Conservation (phyloP, 2,113 vertebrate genomes). For the Oncorhynchus mykiss region DNA sequence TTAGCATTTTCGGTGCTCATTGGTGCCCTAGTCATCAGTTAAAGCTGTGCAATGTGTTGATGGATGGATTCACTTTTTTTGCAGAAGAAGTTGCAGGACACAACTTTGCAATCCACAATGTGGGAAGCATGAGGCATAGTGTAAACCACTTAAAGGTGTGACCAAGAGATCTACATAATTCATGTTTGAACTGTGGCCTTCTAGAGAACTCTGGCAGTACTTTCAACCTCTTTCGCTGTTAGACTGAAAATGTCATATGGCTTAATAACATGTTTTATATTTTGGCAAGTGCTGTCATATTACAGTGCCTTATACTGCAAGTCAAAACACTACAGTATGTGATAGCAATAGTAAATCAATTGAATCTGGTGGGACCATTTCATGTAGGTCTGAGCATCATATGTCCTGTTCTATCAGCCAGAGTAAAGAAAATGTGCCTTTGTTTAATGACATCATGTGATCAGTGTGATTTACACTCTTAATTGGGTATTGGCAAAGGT, state of each 20-base stretch:
- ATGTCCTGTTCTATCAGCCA: not conserved
- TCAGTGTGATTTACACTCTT: conserved; percentile 40
- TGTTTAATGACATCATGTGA: conserved; percentile 35
- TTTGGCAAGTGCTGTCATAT: not conserved
- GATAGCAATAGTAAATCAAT: not conserved
- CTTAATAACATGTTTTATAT: not conserved
- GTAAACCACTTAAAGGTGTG: not conserved
- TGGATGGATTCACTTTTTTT: not conserved
- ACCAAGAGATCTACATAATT: not conserved
- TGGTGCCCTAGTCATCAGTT: not conserved
- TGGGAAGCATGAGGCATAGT: not conserved
- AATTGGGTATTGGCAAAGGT: conserved; percentile 27
- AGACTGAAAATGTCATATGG: not conserved
- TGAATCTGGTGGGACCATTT: not conserved
- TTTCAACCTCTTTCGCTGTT: not conserved
- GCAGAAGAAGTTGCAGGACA: not conserved
- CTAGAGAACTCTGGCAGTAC: not conserved
- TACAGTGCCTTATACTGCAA: not conserved
- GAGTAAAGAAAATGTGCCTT: conserved; percentile 30
- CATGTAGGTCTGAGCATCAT: no score
- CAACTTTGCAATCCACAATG: not conserved
- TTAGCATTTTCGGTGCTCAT: not conserved
- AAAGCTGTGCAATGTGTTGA: not conserved
- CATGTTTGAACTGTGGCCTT: not conserved
- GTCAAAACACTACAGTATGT: not conserved